phyloP scores from a whole-genome alignment of 2,797 vertebrate genomes.

The Mionectes olivaceus region DNA sequence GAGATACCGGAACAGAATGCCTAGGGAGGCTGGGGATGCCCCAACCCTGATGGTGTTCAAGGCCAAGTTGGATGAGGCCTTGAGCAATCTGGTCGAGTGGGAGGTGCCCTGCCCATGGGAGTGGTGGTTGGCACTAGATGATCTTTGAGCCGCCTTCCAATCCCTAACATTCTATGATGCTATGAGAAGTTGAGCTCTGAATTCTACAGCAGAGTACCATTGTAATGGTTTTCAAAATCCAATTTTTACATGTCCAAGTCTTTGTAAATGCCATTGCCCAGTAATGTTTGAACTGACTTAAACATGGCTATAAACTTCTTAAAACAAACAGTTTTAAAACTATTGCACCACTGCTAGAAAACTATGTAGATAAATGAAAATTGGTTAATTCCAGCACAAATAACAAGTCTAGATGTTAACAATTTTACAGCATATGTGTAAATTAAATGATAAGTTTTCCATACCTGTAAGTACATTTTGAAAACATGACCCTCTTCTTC shows the following conservation, averaged over 20 bases:
- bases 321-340: not conserved
- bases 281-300: not conserved
- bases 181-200: not conserved
- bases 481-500: not conserved
- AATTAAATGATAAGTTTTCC: not conserved
- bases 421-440: not conserved
- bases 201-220: not conserved
- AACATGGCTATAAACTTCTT: not conserved
- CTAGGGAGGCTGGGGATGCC: not conserved
- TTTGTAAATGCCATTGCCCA: not conserved
- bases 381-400: not conserved
- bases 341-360: not conserved
- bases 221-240: not conserved
- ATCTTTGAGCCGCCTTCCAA: not conserved
- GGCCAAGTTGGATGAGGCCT: not conserved
- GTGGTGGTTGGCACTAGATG: too few species aligned
- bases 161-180: not conserved
- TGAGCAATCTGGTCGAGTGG: not conserved
- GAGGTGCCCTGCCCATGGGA: not conserved
- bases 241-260: not conserved
- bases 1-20: not conserved
- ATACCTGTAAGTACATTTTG: not conserved
- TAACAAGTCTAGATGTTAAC: not conserved
- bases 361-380: not conserved
- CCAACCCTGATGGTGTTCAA: not conserved